Base-by-base conservation (phyloP, 2,888 invertebrate genomes). In the Patella caerulea region DNA sequence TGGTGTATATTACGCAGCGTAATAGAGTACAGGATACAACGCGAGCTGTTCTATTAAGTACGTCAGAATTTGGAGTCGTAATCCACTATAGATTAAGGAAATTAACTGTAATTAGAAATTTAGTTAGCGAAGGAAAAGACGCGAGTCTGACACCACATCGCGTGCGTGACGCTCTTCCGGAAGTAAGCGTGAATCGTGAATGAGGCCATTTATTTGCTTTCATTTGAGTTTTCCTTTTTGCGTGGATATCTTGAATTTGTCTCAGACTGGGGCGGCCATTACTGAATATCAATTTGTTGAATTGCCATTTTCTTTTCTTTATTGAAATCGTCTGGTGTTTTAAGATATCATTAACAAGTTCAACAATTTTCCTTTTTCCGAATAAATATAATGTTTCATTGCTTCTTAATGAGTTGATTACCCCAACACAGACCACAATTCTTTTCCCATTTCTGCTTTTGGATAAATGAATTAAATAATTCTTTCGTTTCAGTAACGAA, bases 11-110 rank as follows among this genome's bases (percentile, higher is more conserved):
- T 84, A 82, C 84, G 80, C 81, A 80, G 78, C 80, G 77, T 81
- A 80, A 83, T 84, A 82, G 79, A 82, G 82, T 73, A 73, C 86
- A 82, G 86, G 86, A 86, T 82, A 83, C 80, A 80, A 78, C 78
- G 79, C 79, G 79, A 82, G 83, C 83, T 82, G 83, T 83, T 83
- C 82, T 78, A 79, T 80, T 81, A 78, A 75, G 71, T 72, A 74
- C 73, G 73, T 76, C 71, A 76, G 71, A 71, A 74, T 65, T 65
- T 65, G 65, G 78, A 55, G 72, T 73, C 71, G 79, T 72, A 75
- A 74, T 71, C 76, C 54, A 72, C 71, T 65, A 74, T 73, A 69
- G 29, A 53, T 65, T 59, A 73, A 81, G 81, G 81, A 81, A 81
- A 78, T 78, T 77, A 81, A 77, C 56, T 77, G 81, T 81, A 81